Evolutionary conservation across 2,888 invertebrate species (phyloP), one percentile per base, ranked within the genome.

Genomic region (Torymus texanus): DNA sequence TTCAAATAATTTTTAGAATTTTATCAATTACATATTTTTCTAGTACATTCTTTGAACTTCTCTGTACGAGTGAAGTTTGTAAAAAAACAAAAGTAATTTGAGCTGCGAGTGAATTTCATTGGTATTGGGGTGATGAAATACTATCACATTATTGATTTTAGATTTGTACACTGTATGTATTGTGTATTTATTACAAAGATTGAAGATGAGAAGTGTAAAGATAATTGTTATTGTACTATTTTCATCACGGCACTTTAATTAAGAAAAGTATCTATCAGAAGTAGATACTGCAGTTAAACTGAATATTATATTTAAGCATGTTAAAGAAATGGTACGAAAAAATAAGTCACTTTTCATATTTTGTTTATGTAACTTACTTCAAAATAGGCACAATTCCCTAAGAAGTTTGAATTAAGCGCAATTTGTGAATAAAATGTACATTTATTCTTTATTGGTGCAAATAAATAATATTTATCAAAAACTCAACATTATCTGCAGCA

Each of bases 401-500:
- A 63, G n/a, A 16, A 13, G 11, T 59, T 68, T 70, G 0, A 41
- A 21, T 53, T n/a, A 11, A 58, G 51, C n/a, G 50, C 58, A 67
- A 51, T 67, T 56, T 72, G 58, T 72, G 72, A 75, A 79, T 80
- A 74, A 73, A 13, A 63, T 77, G 73, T 80, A 77, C 58, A 76
- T 80, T 74, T 65, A 70, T 74, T 77, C 56, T 65, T 76, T 73
- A 77, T 70, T 65, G 24, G 56, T 77, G 56, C 53, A 77, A 55
- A 74, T 74, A 74, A 80, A 80, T 53, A 61, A 71, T 75, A 79
- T 75, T 79, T 79, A 79, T 65, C 24, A 75, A 65, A 58, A n/a
- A 2, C n/a, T 59, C 3, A 5, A 29, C 29, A 29, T 29, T 29
- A 29, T 29, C 29, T 29, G 0, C 0, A 2, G 29, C 5, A 29